Evolutionary conservation across 2,797 vertebrate genomes (phyloP).

Genomic region (Anguilla megastoma): DNA sequence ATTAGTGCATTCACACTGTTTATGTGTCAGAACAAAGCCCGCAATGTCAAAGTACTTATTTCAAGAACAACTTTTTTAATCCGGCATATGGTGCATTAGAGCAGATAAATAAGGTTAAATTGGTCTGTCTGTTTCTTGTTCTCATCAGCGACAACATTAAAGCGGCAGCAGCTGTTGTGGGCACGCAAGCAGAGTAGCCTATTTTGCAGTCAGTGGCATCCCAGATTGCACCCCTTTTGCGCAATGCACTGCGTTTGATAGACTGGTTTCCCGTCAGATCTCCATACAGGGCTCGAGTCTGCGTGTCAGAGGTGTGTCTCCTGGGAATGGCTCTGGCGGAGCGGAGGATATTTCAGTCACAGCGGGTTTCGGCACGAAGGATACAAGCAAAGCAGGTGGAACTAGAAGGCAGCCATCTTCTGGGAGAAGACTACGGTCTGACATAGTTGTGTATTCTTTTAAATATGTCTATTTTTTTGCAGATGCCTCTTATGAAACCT

Average conservation of each 20-base stretch:
- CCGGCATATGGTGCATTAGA: neutral
- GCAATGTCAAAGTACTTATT: neutral
- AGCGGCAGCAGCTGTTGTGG: neutral
- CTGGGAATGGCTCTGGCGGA: neutral
- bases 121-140: neutral
- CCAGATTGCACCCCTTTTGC: neutral
- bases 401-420: neutral
- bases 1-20: neutral
- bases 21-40: too few species aligned
- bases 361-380: neutral
- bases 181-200: neutral
- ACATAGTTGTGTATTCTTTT: neutral
- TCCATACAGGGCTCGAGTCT: neutral
- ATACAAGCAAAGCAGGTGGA: neutral
- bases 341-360: constrained; percentile 1
- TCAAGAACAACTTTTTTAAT: neutral
- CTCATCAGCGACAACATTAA: neutral
- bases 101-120: neutral
- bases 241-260: neutral
- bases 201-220: neutral
- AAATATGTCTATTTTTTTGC: neutral
- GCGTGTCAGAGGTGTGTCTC: constrained; percentile 4
- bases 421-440: neutral
- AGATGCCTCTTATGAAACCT: neutral
- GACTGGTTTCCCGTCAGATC: neutral